Percentiles rank a stretch among this genome's conserved stretches.
Evolutionary conservation across 2,888 invertebrate species (phyloP).

Genomic region (Mythimna vitellina): DNA sequence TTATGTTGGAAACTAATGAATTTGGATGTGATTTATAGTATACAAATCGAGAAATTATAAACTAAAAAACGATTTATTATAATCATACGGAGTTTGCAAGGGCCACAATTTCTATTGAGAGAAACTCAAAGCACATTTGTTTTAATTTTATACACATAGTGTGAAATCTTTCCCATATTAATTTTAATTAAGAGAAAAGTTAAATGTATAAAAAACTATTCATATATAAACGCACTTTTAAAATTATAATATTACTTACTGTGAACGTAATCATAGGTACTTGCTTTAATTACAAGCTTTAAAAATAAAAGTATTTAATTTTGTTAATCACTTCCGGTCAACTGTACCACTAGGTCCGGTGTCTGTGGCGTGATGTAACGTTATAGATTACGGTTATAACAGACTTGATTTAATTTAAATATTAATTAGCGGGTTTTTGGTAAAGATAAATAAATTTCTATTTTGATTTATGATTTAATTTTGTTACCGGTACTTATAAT

Average conservation of each 20-base stretch:
- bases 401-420: conserved; percentile 45
- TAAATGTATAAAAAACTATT: conserved; percentile 1
- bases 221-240: not conserved
- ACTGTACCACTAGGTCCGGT: conserved; percentile 47
- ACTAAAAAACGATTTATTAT: too few species aligned
- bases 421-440: conserved; percentile 22
- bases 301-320: conserved; percentile 49
- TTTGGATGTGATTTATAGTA: too few species aligned
- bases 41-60: too few species aligned
- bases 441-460: not conserved
- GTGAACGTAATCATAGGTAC: conserved; percentile 17
- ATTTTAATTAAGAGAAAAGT: conserved; percentile 48
- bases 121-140: conserved; percentile 35
- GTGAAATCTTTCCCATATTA: conserved; percentile 44
- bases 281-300: conserved; percentile 33
- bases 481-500: conserved; percentile 7
- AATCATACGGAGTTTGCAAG: not conserved
- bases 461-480: conserved; percentile 15
- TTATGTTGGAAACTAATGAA: too few species aligned
- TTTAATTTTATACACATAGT: conserved; percentile 16
- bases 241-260: not conserved
- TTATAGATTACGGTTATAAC: conserved; percentile 33
- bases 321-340: conserved; percentile 68
- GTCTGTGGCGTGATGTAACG: conserved; percentile 51
- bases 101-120: conserved; percentile 23